phyloP scores from a whole-genome alignment of 1,140 invertebrate genomes.

The Homarus americanus region DNA sequence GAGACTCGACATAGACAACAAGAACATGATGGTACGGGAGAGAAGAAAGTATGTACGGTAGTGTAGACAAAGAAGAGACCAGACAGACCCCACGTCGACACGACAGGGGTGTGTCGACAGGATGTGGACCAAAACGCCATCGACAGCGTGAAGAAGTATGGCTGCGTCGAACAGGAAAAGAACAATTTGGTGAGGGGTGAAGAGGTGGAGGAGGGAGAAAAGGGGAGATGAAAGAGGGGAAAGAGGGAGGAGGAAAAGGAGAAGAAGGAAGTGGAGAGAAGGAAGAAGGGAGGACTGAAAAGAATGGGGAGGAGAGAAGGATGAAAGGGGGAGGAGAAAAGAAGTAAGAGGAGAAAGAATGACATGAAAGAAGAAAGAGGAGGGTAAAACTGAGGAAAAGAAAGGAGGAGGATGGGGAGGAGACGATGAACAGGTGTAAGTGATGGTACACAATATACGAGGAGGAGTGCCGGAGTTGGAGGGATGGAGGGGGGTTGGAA shows the following conservation, averaged over 20 bases:
- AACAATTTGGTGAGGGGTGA: neutral
- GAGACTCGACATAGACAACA: neutral
- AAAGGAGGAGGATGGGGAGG: neutral
- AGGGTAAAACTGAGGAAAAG: too few species aligned
- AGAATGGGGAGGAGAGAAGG: neutral
- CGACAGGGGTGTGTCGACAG: neutral
- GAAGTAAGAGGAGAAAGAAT: neutral
- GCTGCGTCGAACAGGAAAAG: neutral
- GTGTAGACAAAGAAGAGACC: neutral
- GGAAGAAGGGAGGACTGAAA: neutral
- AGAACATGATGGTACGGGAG: neutral
- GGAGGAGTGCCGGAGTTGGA: too few species aligned
- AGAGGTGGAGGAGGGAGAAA: neutral
- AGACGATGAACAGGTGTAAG: neutral
- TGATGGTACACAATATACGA: neutral
- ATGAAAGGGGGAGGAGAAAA: neutral
- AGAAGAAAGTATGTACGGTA: neutral
- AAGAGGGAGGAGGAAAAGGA: neutral
- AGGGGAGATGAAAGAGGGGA: neutral
- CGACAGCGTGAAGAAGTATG: neutral
- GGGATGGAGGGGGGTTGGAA: too few species aligned
- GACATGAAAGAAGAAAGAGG: neutral
- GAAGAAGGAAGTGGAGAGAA: constrained; percentile 1
- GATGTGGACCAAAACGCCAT: neutral
- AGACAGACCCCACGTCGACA: neutral